Base-by-base conservation (phyloP, 2,888 invertebrate species). In the Agapetus fuscipes region DNA sequence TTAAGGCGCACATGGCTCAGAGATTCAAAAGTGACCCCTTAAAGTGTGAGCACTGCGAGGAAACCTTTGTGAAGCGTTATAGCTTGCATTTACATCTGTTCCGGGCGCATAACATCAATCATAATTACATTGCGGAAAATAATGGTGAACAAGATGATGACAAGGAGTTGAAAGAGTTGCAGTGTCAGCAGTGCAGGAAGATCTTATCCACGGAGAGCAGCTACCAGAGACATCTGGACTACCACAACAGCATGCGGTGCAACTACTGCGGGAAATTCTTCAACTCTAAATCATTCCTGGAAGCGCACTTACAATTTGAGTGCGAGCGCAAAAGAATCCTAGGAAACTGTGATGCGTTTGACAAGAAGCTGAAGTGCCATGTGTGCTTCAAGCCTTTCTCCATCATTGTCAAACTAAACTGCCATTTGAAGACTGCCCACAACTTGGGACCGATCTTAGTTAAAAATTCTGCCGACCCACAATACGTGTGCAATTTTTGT, bases 231-330 rank as follows among this genome's bases (percentile, higher is more conserved):
- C 70, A 71, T 47, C 55, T 71, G 27, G 68, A 69, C 49, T 69
- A 66, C 49, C 70, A 71, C 53, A 70, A 71, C 49, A 56, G 64
- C 0, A 51, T 70, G 34, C 52, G 69, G 12, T 71, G 70, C 52
- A 69, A 69, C 53, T 71, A 71, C 51, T 71, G 70, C 51, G 66
- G 60, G 43, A 65, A 66, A 35, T 66, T 62, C 53, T 71, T 71
- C 51, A 64, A 60, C 50, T 55, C 61, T 3, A 56, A 60, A 26
- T 53, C 61, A 28, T 70, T 69, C 54, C 52, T 69, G 15, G 68
- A 69, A 41, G 69, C 69, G 0, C 70, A 71, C 46, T 48, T 67
- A n/a, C 56, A 57, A 0, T 69, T 63, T 49, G 57, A 59, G 31
- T 70, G 70, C 49, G 62, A 65, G 2, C 67, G 67, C 52, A 66